A percentile compares a stretch with the other conserved stretches of the same genome.
Evolutionary conservation across 2,797 vertebrate genomes (phyloP).

Genomic region (Tamandua tetradactyla): DNA sequence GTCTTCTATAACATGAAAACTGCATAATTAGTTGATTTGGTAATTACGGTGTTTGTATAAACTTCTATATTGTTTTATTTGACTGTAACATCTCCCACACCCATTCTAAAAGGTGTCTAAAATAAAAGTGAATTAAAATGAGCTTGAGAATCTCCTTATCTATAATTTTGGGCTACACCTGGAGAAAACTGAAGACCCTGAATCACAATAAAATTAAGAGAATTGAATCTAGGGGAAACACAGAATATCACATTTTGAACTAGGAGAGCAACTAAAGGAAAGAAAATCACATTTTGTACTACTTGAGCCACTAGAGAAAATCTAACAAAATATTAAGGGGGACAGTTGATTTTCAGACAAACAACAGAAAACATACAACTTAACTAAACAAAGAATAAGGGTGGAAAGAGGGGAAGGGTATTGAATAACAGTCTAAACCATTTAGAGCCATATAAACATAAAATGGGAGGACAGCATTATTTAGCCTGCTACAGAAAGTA

Average conservation of each 20-base stretch:
- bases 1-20: constrained; percentile 22
- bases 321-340: constrained; percentile 46
- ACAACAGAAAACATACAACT: constrained; percentile 37
- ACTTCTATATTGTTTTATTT: constrained; percentile 42
- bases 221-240: constrained; percentile 40
- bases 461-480: constrained; percentile 47
- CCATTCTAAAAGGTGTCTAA: constrained; percentile 56
- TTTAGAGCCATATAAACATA: constrained; percentile 53
- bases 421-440: background rate
- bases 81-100: background rate
- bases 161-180: constrained; percentile 7
- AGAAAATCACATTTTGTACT: background rate
- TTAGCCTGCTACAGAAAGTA: constrained; percentile 58
- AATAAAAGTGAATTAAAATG: constrained; percentile 52
- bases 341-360: constrained; percentile 46
- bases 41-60: constrained; percentile 44
- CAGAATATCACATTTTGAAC: constrained; percentile 14
- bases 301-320: background rate
- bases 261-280: background rate
- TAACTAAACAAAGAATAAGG: constrained; percentile 48
- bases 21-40: constrained; percentile 43
- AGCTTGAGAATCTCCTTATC: constrained; percentile 39
- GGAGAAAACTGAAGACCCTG: constrained; percentile 22
- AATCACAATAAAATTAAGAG: constrained; percentile 54
- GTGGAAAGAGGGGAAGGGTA: background rate